phyloP scores from a whole-genome alignment of 1,140 invertebrate species.

The Aphidius gifuensis region DNA sequence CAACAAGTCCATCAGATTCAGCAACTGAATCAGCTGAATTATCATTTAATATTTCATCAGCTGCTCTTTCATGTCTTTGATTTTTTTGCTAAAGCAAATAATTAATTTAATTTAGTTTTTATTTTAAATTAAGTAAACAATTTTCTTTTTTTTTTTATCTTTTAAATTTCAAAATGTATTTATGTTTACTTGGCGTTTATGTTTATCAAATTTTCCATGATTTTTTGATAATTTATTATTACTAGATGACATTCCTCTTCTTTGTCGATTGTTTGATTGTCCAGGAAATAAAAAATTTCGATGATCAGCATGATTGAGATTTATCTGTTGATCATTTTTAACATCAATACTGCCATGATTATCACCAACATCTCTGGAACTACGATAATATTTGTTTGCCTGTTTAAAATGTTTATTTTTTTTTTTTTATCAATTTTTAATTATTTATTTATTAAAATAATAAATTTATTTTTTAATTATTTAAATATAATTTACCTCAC shows the following conservation, averaged over 20 bases:
- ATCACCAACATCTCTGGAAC: neutral
- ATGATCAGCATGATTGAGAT: neutral
- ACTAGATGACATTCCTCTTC: neutral
- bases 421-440: neutral
- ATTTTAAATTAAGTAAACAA: neutral
- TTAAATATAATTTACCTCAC: too few species aligned
- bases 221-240: neutral
- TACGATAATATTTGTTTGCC: conserved; percentile 8
- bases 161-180: too few species aligned
- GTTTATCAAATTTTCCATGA: neutral
- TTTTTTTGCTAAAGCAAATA: neutral
- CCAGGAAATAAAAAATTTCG: conserved; percentile 12
- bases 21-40: conserved; percentile 1
- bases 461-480: too few species aligned
- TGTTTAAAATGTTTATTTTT: conserved; percentile 15
- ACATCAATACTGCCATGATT: neutral
- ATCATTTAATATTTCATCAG: conserved; percentile 3
- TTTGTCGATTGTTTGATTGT: neutral
- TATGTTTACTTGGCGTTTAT: neutral
- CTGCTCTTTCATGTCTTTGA: conserved; percentile 4
- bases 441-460: neutral
- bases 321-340: too few species aligned
- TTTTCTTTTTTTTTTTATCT: neutral
- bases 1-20: neutral
- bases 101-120: neutral